phyloP scores from a whole-genome alignment of 2,797 vertebrate genomes.

The Enteromius afrohamiltoni region DNA sequence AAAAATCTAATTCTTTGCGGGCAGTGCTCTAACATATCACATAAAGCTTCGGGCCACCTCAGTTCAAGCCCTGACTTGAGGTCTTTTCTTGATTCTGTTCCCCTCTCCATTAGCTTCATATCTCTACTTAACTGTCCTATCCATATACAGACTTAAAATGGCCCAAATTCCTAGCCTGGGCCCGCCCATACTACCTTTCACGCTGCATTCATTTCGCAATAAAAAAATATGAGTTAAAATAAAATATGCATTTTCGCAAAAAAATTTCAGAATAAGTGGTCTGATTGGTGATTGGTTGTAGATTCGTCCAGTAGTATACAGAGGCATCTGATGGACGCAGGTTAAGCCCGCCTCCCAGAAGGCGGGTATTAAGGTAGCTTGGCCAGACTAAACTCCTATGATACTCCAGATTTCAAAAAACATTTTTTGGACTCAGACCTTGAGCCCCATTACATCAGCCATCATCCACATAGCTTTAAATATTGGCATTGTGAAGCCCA shows the following conservation, averaged over 20 bases:
- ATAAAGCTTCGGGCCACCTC: not conserved
- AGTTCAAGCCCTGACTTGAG: not conserved
- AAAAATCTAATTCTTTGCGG: not conserved
- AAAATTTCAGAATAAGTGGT: no score
- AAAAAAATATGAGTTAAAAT: no score
- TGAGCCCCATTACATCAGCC: not conserved
- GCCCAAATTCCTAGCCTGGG: no score
- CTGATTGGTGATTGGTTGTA: no score
- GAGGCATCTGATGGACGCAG: no score
- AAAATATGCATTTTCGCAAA: no score
- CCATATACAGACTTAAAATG: not conserved
- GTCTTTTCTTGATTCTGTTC: not conserved
- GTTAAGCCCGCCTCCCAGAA: no score
- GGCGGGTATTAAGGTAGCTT: no score
- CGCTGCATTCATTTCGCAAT: no score
- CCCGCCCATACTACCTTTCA: no score
- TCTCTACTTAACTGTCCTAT: not conserved
- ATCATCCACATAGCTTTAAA: not conserved
- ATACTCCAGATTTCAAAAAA: not conserved
- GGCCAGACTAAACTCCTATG: no score
- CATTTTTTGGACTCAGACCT: not conserved
- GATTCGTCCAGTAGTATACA: no score
- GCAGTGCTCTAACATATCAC: not conserved
- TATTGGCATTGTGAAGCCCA: not conserved
- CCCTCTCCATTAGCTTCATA: not conserved